Evolutionary conservation across 2,113 vertebrate species (phyloP).

Genomic region (Podiceps cristatus): DNA sequence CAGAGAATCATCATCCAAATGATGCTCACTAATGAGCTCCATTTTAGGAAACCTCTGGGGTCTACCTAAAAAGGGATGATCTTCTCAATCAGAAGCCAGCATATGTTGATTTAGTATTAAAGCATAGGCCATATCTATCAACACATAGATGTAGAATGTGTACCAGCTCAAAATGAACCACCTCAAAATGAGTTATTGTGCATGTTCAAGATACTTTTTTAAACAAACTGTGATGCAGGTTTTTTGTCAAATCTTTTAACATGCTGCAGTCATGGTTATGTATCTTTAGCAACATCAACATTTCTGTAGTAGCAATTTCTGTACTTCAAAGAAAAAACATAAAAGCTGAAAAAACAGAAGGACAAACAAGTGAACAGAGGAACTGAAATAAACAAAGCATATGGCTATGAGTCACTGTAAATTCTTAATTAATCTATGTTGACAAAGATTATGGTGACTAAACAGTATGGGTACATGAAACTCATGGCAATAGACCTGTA

Average conservation of each 20-base stretch:
- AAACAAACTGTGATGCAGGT: background rate
- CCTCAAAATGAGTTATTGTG: background rate
- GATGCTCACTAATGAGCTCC: background rate
- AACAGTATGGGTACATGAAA: background rate
- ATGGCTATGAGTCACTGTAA: slow-evolving; percentile 1
- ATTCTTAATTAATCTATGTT: slow-evolving; percentile 1
- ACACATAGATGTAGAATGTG: background rate
- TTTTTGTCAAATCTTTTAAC: background rate
- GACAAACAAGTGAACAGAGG: slow-evolving; percentile 34
- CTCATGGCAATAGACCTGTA: background rate
- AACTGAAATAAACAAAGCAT: slow-evolving; percentile 29
- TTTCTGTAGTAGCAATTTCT: background rate
- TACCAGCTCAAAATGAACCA: background rate
- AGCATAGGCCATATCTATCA: background rate
- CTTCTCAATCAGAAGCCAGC: background rate
- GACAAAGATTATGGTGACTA: slow-evolving; percentile 5
- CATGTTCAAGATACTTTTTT: background rate
- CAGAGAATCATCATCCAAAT: background rate
- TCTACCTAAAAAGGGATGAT: background rate
- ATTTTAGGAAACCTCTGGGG: background rate
- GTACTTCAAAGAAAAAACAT: background rate
- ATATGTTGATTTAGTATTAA: background rate
- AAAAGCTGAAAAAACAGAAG: background rate
- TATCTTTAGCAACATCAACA: background rate
- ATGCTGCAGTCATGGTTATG: background rate